A percentile compares a stretch with the other conserved stretches of the same genome.
Conservation (phyloP, 2,888 invertebrate genomes). For the Neria commutata region DNA sequence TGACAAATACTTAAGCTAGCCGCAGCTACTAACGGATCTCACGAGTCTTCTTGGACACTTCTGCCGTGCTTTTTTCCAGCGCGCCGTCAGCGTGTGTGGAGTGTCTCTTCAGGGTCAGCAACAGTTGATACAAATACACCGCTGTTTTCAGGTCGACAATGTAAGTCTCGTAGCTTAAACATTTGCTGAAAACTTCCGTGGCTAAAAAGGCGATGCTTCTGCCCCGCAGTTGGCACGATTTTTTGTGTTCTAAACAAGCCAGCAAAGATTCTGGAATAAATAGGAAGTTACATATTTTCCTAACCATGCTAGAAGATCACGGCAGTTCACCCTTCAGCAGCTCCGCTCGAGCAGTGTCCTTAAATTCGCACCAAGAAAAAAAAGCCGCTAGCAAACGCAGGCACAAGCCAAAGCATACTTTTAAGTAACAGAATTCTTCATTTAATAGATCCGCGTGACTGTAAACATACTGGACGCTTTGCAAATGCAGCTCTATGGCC, state of each 20-base stretch:
- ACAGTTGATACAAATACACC: constrained; percentile 51
- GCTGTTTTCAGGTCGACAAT: constrained; percentile 53
- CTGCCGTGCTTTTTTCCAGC: constrained; percentile 26
- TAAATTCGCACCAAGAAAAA: constrained; percentile 71
- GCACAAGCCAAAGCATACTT: constrained; percentile 66
- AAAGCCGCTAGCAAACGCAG: constrained; percentile 66
- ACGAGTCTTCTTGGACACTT: no score
- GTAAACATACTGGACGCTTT: constrained; percentile 64
- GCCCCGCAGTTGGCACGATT: constrained; percentile 23
- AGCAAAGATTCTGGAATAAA: constrained; percentile 43
- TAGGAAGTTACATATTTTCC: background rate
- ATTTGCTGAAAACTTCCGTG: constrained; percentile 42
- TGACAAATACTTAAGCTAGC: background rate
- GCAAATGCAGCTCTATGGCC: constrained; percentile 54
- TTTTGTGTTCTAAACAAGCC: constrained; percentile 31
- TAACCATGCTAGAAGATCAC: no score
- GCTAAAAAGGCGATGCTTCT: constrained; percentile 36
- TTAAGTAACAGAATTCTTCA: constrained; percentile 64
- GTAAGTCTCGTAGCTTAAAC: constrained; percentile 42
- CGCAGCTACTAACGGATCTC: constrained; percentile 53
- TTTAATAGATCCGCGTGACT: constrained; percentile 67
- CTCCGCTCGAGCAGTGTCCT: constrained; percentile 50
- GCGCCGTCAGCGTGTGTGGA: constrained; percentile 31
- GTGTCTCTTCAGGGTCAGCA: constrained; percentile 45
- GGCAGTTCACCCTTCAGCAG: constrained; percentile 48